A percentile compares a stretch with the other conserved stretches of the same genome.
Evolutionary conservation across 2,113 vertebrate species (phyloP).

Genomic region (Nasalis larvatus): DNA sequence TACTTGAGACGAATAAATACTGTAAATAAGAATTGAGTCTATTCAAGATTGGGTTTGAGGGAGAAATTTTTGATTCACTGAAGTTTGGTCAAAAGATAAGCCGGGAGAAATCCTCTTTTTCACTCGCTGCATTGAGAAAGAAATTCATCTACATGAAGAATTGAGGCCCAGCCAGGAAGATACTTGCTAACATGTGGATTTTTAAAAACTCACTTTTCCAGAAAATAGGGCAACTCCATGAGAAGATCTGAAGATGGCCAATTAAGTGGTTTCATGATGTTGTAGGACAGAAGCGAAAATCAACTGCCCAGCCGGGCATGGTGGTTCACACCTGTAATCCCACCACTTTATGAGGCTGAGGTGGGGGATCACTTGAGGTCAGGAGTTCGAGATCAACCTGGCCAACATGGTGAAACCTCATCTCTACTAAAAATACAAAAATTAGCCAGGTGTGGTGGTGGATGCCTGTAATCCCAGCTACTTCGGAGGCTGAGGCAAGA

Average conservation of each 20-base stretch:
- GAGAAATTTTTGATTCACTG: neutral
- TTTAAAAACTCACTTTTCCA: neutral
- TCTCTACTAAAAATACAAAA: no score
- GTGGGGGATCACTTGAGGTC: no score
- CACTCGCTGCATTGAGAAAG: neutral
- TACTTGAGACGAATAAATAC: neutral
- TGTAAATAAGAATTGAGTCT: neutral
- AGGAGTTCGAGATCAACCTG: no score
- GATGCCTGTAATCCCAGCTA: no score
- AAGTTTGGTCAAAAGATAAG: neutral
- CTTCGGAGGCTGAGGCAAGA: no score
- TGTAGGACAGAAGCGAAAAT: neutral
- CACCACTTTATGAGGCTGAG: no score
- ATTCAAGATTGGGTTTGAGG: neutral
- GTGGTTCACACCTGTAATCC: no score
- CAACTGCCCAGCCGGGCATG: accelerated
- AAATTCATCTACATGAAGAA: neutral
- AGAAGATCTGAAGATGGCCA: neutral
- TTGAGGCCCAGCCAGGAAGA: neutral
- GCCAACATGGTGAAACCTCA: no score
- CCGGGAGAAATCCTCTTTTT: neutral
- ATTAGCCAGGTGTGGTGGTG: no score
- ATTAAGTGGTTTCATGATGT: no score
- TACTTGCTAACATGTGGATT: neutral
- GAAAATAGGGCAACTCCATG: neutral